Evolutionary conservation across 2,797 vertebrate genomes (phyloP), one percentile per base, ranked within the genome.

Genomic region (Ispidina picta): DNA sequence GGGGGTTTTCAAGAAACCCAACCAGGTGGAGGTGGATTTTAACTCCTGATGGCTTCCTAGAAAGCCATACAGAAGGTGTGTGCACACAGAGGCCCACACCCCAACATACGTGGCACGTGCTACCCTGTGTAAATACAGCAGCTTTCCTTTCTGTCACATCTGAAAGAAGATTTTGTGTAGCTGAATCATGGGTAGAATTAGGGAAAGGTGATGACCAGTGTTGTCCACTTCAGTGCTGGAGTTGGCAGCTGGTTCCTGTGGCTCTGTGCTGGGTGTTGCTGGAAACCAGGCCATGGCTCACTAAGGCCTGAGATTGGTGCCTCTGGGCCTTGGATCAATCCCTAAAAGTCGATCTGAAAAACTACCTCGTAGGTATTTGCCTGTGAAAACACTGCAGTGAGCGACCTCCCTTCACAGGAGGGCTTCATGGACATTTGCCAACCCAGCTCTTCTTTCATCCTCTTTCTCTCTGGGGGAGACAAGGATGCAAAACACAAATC

Each of bases 101-200:
- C 31, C 60, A 22, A 48, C 58, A 65, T 77, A 70, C 35, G 81
- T 73, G 65, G 26, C 79, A 1, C 2, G 31, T 62, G 84, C 60
- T 68, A 22, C 83, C 78, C 82, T 33, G 0, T 44, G 72, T 83
- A 80, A 89, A 86, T 82, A 91, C 77, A 86, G 85, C 83, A 94
- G 56, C 66, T 79, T 78, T 68, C 51, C 48, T 86, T 89, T 75
- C 79, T 76, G 28, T 83, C 89, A 22, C 64, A 71, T 82, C 71
- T 62, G 49, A 84, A 52, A 48, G 25, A 60, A 79, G 59, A 69
- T 18, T 68, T 54, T 11, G 8, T 82, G 18, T 56, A 58, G 63
- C 46, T 91, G 70, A 75, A 66, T 78, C 19, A 5, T 23, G 33
- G 15, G 12, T 11, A 73, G 71, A 63, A 73, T 70, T 54, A 31